Conservation (phyloP, 1,140 invertebrate species). For the Laupala kohalensis region DNA sequence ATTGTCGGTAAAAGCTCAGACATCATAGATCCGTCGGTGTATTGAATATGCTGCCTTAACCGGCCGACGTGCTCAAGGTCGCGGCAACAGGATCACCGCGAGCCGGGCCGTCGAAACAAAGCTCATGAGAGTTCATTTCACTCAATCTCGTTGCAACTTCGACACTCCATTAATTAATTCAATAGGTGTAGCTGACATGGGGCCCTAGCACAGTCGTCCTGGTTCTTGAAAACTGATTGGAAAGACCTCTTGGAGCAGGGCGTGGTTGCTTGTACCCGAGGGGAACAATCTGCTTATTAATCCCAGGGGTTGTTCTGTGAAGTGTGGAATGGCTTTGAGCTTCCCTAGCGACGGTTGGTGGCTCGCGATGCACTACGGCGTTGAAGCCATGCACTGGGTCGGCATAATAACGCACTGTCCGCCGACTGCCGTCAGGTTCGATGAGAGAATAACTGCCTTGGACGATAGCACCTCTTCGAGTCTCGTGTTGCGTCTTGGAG, state of each 20-base stretch:
- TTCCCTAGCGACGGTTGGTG: conserved; percentile 1
- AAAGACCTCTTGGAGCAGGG: not conserved
- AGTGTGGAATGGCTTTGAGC: not conserved
- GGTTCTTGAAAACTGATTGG: too few relatives aligned
- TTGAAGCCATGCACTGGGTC: conserved; percentile 20
- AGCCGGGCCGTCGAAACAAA: too few relatives aligned
- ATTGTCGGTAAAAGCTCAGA: too few relatives aligned
- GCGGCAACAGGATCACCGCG: too few relatives aligned
- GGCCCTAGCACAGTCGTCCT: not conserved
- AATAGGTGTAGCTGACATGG: not conserved
- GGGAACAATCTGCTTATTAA: not conserved
- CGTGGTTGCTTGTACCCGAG: not conserved
- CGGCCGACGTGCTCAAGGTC: too few relatives aligned
- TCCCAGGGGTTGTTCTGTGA: not conserved
- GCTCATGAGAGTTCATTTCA: too few relatives aligned
- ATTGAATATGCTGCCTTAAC: too few relatives aligned
- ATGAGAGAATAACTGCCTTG: conserved; percentile 39
- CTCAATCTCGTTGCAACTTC: too few relatives aligned
- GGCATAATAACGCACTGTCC: conserved; percentile 40
- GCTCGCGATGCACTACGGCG: conserved; percentile 14
- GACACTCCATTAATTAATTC: too few relatives aligned
- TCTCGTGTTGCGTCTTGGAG: conserved; percentile 36
- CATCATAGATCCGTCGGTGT: too few relatives aligned
- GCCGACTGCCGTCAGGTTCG: conserved; percentile 39
- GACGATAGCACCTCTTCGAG: conserved; percentile 36